phyloP scores from a whole-genome alignment of 2,888 invertebrate species.

The Notocelia uddmanniana region DNA sequence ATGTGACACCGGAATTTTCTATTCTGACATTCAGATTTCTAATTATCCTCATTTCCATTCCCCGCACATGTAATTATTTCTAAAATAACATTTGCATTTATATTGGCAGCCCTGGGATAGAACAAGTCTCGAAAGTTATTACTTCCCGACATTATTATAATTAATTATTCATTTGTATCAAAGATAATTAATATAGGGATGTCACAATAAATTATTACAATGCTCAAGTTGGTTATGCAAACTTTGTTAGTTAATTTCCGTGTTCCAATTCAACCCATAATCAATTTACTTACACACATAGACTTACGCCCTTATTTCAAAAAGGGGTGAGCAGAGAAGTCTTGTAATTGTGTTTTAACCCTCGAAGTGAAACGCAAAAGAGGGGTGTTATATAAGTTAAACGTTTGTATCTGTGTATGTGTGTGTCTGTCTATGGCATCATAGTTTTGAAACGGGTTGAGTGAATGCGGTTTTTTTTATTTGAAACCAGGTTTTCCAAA shows the following conservation, averaged over 20 bases:
- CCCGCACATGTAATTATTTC: conserved; percentile 16
- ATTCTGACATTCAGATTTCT: background rate
- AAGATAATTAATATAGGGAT: conserved; percentile 17
- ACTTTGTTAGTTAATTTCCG: background rate
- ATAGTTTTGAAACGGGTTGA: too few species aligned
- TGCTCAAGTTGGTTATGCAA: background rate
- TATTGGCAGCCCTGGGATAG: conserved; percentile 32
- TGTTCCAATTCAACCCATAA: background rate
- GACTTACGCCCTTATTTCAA: too few species aligned
- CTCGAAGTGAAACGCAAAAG: too few species aligned
- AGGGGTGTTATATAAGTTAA: too few species aligned
- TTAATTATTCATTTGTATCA: conserved; percentile 33
- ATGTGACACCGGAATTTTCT: background rate
- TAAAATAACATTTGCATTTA: conserved; percentile 30
- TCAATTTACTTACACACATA: background rate
- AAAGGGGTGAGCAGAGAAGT: too few species aligned
- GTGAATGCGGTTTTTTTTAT: too few species aligned
- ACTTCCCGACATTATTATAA: conserved; percentile 28
- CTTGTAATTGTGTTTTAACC: too few species aligned
- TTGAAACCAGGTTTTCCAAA: too few species aligned
- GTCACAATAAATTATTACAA: background rate
- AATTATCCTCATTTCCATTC: conserved; percentile 19
- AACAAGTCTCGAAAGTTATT: conserved; percentile 25
- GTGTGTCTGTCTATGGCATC: too few species aligned
- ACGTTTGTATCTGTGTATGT: too few species aligned